phyloP scores from a whole-genome alignment of 2,888 invertebrate genomes.

The Cataglyphis altisquamis region DNA sequence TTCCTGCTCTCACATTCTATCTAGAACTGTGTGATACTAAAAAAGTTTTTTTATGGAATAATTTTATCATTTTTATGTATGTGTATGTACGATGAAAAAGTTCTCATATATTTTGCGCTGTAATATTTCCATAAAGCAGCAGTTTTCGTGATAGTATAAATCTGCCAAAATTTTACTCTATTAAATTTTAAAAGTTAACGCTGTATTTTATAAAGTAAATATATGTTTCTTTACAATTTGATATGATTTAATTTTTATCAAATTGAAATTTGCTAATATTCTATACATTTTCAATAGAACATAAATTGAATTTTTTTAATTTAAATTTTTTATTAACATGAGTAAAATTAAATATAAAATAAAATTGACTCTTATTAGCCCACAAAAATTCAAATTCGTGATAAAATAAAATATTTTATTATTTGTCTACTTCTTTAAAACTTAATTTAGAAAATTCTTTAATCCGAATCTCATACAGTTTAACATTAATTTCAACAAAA shows the following conservation, averaged over 20 bases:
- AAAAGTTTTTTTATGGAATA: conserved; percentile 28
- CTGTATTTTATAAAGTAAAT: neutral
- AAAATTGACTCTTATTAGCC: too few relatives aligned
- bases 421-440: neutral
- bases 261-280: neutral
- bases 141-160: conserved; percentile 1
- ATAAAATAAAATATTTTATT: neutral
- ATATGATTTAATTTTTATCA: neutral
- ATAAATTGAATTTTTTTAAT: neutral
- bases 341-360: neutral
- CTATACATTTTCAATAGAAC: neutral
- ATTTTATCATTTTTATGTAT: conserved; percentile 27
- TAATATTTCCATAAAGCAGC: neutral
- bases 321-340: neutral
- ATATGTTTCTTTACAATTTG: neutral
- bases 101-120: neutral
- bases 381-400: too few relatives aligned
- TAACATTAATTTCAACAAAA: neutral
- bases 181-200: neutral
- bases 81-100: neutral
- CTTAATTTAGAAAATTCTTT: neutral
- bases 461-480: neutral
- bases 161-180: conserved; percentile 11
- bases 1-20: conserved; percentile 6
- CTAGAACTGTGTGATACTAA: conserved; percentile 4